Percentiles rank a stretch among this genome's conserved stretches.
Evolutionary conservation across 2,113 vertebrate genomes (phyloP).

Genomic region (Melanostigma gelatinosum): DNA sequence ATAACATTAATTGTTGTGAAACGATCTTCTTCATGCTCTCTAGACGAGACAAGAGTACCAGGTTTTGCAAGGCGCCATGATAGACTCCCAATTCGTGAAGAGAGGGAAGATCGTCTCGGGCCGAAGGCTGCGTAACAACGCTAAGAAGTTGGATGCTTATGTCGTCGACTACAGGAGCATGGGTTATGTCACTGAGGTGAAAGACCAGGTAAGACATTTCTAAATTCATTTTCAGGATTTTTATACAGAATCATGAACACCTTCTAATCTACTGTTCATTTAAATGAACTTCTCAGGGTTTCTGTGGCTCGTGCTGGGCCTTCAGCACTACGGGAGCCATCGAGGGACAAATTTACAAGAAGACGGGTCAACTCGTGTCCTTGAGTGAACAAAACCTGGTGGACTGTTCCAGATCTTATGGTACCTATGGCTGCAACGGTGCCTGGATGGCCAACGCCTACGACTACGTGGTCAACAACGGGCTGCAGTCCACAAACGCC

Average conservation of each 20-base stretch:
- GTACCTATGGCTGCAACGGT: conserved; percentile 83
- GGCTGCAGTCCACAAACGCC: conserved; percentile 73
- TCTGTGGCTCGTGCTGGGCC: conserved; percentile 86
- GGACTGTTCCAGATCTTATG: conserved; percentile 82
- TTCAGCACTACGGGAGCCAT: conserved; percentile 87
- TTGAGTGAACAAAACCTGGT: conserved; percentile 86
- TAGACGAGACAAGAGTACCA: conserved; percentile 79
- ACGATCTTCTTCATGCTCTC: neutral
- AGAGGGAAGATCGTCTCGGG: conserved; percentile 66
- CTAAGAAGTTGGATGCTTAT: conserved; percentile 50
- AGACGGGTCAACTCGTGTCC: conserved; percentile 79
- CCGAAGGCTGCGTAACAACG: conserved; percentile 64
- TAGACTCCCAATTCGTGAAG: conserved; percentile 58
- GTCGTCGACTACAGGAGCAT: conserved; percentile 79
- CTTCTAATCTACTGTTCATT: neutral
- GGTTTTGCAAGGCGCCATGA: conserved; percentile 75
- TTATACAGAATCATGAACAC: neutral
- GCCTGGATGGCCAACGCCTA: conserved; percentile 86
- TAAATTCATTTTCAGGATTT: neutral
- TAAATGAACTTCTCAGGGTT: conserved; percentile 70
- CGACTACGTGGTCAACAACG: conserved; percentile 81
- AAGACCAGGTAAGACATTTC: conserved; percentile 79
- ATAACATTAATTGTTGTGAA: neutral
- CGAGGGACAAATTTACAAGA: conserved; percentile 83
- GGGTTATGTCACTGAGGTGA: conserved; percentile 83